Conservation (phyloP, 2,888 invertebrate species). For the Papilio demoleus region DNA sequence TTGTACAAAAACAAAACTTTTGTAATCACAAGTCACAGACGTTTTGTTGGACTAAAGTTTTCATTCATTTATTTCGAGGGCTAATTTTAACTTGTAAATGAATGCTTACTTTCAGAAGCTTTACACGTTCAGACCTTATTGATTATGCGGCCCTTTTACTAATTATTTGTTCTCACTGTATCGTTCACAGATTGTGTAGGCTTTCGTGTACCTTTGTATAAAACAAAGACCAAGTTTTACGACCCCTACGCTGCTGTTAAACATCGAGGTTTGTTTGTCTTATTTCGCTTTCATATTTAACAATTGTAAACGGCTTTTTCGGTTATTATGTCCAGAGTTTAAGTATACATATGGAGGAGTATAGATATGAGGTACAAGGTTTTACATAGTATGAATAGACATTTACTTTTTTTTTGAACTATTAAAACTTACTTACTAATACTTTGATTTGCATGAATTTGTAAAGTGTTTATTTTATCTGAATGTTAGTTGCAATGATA, state of each 20-base stretch:
- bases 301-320: no score
- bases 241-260: neutral
- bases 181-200: conserved; percentile 11
- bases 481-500: no score
- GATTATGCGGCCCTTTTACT: conserved; percentile 20
- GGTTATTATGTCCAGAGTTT: no score
- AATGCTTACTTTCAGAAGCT: conserved; percentile 12
- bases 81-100: conserved; percentile 21
- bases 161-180: conserved; percentile 4
- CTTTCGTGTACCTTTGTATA: neutral
- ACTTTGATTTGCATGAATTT: no score
- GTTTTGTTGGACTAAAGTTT: conserved; percentile 15
- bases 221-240: conserved; percentile 9
- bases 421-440: no score
- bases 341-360: no score
- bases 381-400: no score
- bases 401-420: no score
- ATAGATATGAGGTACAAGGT: no score
- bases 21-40: conserved; percentile 9
- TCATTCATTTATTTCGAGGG: neutral
- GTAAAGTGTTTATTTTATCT: no score
- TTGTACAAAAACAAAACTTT: conserved; percentile 14
- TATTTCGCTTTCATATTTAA: neutral
- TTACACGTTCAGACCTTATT: conserved; percentile 16
- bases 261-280: neutral